phyloP scores from a whole-genome alignment of 1,140 invertebrate genomes.

The Akabosia matsudoensis region DNA sequence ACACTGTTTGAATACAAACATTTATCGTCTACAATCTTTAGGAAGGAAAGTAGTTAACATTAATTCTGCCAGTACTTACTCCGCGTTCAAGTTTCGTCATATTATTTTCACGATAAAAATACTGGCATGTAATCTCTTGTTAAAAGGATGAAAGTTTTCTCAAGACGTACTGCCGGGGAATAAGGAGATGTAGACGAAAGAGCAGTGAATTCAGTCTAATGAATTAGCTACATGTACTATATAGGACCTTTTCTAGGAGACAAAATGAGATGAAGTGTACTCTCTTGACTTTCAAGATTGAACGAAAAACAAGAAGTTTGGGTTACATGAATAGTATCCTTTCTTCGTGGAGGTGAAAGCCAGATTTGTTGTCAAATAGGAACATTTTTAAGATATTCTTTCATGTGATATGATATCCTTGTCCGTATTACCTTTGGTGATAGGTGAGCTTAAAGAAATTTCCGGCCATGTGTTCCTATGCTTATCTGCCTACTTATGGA shows the following conservation, averaged over 20 bases:
- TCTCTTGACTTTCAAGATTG: neutral
- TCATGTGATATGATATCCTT: no score
- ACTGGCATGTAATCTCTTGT: neutral
- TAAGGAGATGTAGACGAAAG: neutral
- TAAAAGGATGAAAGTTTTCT: neutral
- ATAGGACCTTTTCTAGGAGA: neutral
- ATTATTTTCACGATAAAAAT: neutral
- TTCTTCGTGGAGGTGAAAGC: no score
- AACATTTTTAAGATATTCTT: no score
- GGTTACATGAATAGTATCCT: no score
- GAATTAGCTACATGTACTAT: neutral
- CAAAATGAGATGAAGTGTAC: neutral
- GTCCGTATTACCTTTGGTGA: no score
- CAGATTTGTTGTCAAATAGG: no score
- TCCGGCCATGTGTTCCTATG: no score
- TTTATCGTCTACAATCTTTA: conserved; percentile 4
- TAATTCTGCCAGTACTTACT: neutral
- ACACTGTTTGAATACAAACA: neutral
- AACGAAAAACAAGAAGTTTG: no score
- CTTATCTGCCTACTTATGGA: no score
- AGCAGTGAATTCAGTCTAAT: neutral
- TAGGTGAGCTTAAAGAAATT: no score
- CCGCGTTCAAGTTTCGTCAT: neutral
- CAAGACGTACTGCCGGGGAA: neutral
- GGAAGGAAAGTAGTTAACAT: no score